Base-by-base conservation (phyloP, 2,888 invertebrate genomes). In the Caenorhabditis sp. region DNA sequence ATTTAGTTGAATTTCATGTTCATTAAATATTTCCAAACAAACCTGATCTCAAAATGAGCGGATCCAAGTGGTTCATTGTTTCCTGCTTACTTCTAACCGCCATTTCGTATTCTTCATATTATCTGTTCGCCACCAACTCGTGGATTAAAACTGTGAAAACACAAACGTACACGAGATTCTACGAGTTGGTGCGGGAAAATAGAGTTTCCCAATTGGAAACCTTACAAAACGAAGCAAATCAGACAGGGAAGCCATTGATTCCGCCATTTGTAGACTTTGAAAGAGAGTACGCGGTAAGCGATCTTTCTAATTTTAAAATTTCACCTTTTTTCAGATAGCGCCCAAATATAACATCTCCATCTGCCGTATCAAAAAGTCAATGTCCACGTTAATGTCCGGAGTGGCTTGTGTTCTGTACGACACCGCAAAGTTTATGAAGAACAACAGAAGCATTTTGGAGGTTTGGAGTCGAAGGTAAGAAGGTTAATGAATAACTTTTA, bases 261-360 rank as follows among this genome's bases (percentile, higher is more conserved):
- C 71, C 79, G 3, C 75, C 74, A 2, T 70, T 71, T 20, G 65
- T 63, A 27, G 77, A 81, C 48, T 68, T 71, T 90, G 93, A 77
- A 48, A 30, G 76, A 17, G 76, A 71, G 22, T 77, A 71, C 30
- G 65, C 76, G 22, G 76, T 76, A 20, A 58, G 56, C 4, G 7
- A 37, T 43, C 27, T 24, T 52, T 39, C n/a, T n/a, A 48, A 6
- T 11, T 37, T n/a, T 53, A 20, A 45, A 4, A 30, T 26, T 9
- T 30, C n/a, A 20, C 35, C 8, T 24, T 8, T 9, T 32, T 78
- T 20, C 58, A 76, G 78, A 68, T 71, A 2, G 79, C 79, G 24
- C 79, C 78, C 7, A 58, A 65, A 24, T 79, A 81, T 52, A 78
- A 78, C 27, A 9, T 83, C 9, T 73, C 78, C 2, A 76, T 81